A percentile compares a stretch with the other conserved stretches of the same genome.
Evolutionary conservation across 2,113 vertebrate genomes (phyloP).

Genomic region (Nannobrachium achirus): DNA sequence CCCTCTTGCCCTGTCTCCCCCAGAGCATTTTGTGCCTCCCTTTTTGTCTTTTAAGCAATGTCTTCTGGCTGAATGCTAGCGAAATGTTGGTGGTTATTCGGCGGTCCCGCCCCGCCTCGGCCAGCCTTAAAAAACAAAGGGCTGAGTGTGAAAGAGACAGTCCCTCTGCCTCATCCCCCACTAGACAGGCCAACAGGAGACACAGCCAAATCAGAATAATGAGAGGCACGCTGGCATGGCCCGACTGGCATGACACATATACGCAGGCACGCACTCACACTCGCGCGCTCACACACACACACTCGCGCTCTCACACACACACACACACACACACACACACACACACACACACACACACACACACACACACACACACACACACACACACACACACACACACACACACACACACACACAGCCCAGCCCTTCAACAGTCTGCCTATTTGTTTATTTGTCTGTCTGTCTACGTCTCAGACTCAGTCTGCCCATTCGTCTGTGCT

Average conservation of each 20-base stretch:
- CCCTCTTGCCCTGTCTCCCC: conserved; percentile 4
- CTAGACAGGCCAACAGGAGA: conserved; percentile 73
- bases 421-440: conserved; percentile 27
- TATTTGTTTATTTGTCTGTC: conserved; percentile 77
- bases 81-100: conserved; percentile 59
- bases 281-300: conserved; percentile 14
- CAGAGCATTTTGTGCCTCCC: conserved; percentile 37
- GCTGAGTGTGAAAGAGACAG: conserved; percentile 64
- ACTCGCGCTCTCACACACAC: conserved; percentile 33
- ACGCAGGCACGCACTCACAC: conserved; percentile 38
- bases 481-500: conserved; percentile 68
- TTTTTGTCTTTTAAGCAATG: conserved; percentile 36
- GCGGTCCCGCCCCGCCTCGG: conserved; percentile 55
- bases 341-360: conserved; percentile 31
- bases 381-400: neutral
- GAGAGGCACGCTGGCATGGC: conserved; percentile 72
- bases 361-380: neutral
- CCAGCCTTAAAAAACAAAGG: conserved; percentile 69
- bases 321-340: conserved; percentile 5
- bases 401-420: neutral
- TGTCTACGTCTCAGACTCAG: conserved; percentile 43
- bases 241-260: conserved; percentile 70
- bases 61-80: conserved; percentile 54
- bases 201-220: conserved; percentile 80
- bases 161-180: conserved; percentile 68